Conservation (phyloP, 2,113 vertebrate species). For the Jaculus jaculus region DNA sequence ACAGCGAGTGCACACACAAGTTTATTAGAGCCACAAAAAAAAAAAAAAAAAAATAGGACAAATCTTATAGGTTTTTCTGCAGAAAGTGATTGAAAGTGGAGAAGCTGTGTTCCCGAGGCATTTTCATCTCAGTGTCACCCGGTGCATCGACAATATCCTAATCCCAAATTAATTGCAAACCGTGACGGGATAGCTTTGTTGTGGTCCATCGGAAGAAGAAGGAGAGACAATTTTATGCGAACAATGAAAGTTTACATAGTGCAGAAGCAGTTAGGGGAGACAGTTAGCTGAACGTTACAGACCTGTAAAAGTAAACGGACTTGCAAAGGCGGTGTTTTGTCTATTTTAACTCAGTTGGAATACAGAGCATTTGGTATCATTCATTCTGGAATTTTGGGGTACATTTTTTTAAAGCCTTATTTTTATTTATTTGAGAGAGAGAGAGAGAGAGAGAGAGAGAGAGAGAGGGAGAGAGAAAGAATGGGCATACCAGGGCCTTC, state of each 20-base stretch:
- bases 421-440: too few species aligned
- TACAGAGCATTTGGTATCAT: too few species aligned
- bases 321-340: background rate
- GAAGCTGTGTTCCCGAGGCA: background rate
- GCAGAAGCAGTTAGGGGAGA: background rate
- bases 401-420: too few species aligned
- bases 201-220: background rate
- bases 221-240: background rate
- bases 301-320: background rate
- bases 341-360: too few species aligned
- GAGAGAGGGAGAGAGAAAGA: too few species aligned
- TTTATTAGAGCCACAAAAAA: background rate
- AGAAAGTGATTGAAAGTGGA: slow-evolving; percentile 21
- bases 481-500: too few species aligned
- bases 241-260: background rate
- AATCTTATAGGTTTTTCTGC: background rate
- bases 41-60: background rate
- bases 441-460: too few species aligned
- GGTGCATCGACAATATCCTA: background rate
- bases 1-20: background rate
- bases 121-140: slow-evolving; percentile 1
- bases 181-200: background rate
- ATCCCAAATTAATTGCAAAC: slow-evolving; percentile 48
- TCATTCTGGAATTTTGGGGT: too few species aligned
- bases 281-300: background rate